Evolutionary conservation across 2,113 vertebrate species (phyloP).

Genomic region (Centrocercus urophasianus): DNA sequence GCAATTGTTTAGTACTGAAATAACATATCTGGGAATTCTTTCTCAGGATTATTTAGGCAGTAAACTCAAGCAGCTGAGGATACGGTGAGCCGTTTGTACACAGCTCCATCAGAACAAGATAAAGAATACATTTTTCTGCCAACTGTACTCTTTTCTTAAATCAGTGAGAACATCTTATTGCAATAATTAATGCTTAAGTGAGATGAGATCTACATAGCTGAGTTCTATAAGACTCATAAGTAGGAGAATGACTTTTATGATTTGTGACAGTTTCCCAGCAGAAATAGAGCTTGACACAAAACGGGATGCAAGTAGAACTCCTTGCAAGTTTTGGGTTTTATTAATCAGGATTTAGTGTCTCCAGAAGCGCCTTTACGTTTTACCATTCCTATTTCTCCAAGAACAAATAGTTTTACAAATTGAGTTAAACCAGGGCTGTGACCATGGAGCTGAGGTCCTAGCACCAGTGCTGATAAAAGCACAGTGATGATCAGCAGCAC

Average conservation of each 20-base stretch:
- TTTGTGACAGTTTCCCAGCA: background rate
- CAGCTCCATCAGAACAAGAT: background rate
- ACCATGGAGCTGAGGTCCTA: background rate
- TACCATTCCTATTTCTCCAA: background rate
- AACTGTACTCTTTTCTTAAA: background rate
- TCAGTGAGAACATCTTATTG: background rate
- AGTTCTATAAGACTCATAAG: background rate
- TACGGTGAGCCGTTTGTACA: fast-evolving
- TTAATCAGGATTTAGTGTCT: background rate
- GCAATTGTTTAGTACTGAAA: background rate
- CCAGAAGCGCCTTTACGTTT: background rate
- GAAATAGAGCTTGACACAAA: background rate
- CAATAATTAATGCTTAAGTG: background rate
- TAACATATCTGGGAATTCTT: background rate
- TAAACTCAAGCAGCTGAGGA: background rate
- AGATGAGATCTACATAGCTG: background rate
- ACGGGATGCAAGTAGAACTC: background rate
- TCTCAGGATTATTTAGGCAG: background rate
- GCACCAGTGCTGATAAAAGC: fast-evolving
- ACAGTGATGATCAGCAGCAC: fast-evolving
- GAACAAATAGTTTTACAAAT: background rate
- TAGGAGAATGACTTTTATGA: background rate
- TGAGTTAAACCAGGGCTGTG: background rate
- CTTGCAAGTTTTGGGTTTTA: background rate
- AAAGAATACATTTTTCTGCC: background rate